A percentile compares a stretch with the other conserved stretches of the same genome.
phyloP scores from a whole-genome alignment of 1,140 invertebrate species.

The Drosophila teissieri region DNA sequence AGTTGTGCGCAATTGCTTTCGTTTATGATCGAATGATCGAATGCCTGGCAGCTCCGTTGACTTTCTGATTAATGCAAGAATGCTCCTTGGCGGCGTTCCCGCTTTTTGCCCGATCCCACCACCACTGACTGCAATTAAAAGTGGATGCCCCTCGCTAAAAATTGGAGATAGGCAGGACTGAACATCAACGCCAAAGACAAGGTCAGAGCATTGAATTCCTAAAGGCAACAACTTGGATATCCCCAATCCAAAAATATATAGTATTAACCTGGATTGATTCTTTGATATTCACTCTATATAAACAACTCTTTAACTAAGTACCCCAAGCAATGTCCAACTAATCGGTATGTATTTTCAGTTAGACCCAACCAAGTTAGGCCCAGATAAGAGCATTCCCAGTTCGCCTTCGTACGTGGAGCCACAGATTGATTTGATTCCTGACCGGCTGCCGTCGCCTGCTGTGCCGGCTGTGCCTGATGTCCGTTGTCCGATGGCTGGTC shows the following conservation, averaged over 20 bases:
- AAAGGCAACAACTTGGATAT: too few relatives aligned
- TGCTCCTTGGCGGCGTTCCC: conserved; percentile 71
- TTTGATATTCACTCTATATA: background rate
- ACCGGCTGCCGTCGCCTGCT: conserved; percentile 60
- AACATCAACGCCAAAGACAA: background rate
- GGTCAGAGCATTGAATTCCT: background rate
- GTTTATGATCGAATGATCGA: conserved; percentile 73
- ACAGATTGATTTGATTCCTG: conserved; percentile 48
- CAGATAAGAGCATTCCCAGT: conserved; percentile 19
- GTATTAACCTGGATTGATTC: background rate
- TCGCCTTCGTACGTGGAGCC: conserved; percentile 3
- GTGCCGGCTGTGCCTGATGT: conserved; percentile 27
- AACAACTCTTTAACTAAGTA: too few relatives aligned
- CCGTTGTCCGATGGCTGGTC: conserved; percentile 13
- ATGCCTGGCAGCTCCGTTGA: conserved; percentile 79
- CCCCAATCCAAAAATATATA: too few relatives aligned
- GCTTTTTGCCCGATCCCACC: conserved; percentile 49
- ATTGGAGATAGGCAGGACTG: background rate
- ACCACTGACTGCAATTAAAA: conserved; percentile 69
- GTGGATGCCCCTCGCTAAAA: conserved; percentile 45
- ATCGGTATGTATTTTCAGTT: background rate
- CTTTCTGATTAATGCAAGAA: conserved; percentile 83
- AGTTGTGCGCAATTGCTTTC: conserved; percentile 70
- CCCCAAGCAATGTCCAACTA: background rate
- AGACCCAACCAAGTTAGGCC: background rate